Percentiles rank a stretch among this genome's conserved stretches.
Conservation (phyloP, 2,888 invertebrate genomes). For the Drosophila meridionalis region DNA sequence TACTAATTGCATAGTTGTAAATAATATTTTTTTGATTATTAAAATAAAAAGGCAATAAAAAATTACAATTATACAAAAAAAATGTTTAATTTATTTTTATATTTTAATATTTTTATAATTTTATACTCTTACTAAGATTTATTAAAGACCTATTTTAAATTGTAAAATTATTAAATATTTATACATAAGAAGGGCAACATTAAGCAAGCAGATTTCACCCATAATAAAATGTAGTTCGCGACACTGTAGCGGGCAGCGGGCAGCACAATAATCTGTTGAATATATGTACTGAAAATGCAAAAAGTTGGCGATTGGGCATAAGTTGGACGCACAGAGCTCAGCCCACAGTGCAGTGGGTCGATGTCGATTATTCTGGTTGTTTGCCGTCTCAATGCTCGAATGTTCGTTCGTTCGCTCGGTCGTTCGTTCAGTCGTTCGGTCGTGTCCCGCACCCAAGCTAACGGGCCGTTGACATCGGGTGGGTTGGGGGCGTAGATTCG, state of each 20-base stretch:
- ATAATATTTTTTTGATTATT: background rate
- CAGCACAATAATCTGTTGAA: constrained; percentile 56
- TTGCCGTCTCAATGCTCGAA: constrained; percentile 71
- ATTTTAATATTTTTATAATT: background rate
- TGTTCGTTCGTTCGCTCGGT: constrained; percentile 26
- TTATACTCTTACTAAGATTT: too few species aligned
- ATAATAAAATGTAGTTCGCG: background rate
- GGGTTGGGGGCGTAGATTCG: constrained; percentile 47
- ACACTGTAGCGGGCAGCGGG: constrained; percentile 33
- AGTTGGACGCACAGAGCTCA: constrained; percentile 39
- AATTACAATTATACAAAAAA: background rate
- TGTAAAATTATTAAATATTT: too few species aligned
- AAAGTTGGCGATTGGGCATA: constrained; percentile 46
- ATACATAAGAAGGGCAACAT: too few species aligned
- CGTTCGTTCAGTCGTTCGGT: background rate
- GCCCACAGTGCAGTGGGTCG: constrained; percentile 79
- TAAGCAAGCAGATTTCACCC: background rate
- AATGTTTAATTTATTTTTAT: background rate
- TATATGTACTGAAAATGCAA: constrained; percentile 35
- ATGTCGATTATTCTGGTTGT: constrained; percentile 80
- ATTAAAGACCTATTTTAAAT: background rate
- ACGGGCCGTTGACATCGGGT: constrained; percentile 67
- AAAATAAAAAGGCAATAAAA: background rate
- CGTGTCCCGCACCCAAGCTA: constrained; percentile 47
- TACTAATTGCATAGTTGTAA: background rate